phyloP scores from a whole-genome alignment of 2,888 invertebrate genomes.

The Sisyra terminalis region DNA sequence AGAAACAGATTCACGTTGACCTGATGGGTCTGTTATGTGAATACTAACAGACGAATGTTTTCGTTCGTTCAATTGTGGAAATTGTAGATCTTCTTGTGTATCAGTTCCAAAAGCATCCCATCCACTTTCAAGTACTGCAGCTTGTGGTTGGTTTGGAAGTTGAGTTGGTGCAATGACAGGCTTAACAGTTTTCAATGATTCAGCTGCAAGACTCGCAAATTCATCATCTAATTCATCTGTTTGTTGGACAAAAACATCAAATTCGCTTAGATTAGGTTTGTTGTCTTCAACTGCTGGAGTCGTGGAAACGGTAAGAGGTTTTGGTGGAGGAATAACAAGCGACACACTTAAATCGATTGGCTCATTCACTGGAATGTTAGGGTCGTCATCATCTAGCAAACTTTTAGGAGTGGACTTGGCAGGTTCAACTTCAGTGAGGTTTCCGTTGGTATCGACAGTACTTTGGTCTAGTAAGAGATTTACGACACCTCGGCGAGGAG shows the following conservation, averaged over 20 bases:
- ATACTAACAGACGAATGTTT: constrained; percentile 30
- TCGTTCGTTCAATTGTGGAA: constrained; percentile 46
- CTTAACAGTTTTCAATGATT: constrained; percentile 46
- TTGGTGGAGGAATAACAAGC: constrained; percentile 35
- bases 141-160: constrained; percentile 26
- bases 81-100: constrained; percentile 32
- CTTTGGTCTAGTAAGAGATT: constrained; percentile 10
- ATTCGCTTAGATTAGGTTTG: constrained; percentile 27
- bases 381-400: constrained; percentile 58
- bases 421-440: constrained; percentile 7
- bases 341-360: constrained; percentile 57
- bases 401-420: constrained; percentile 31
- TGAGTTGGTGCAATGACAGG: constrained; percentile 25
- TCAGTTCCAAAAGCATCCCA: constrained; percentile 52
- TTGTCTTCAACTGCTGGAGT: constrained; percentile 12
- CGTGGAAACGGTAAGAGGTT: constrained; percentile 26
- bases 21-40: constrained; percentile 45
- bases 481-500: constrained; percentile 39
- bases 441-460: constrained; percentile 28
- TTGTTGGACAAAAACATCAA: constrained; percentile 27
- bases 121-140: constrained; percentile 28
- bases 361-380: constrained; percentile 36
- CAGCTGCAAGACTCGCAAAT: constrained; percentile 61
- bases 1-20: constrained; percentile 38
- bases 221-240: constrained; percentile 53